Conservation (phyloP, 2,888 invertebrate species). For the Petrolisthes cinctipes region DNA sequence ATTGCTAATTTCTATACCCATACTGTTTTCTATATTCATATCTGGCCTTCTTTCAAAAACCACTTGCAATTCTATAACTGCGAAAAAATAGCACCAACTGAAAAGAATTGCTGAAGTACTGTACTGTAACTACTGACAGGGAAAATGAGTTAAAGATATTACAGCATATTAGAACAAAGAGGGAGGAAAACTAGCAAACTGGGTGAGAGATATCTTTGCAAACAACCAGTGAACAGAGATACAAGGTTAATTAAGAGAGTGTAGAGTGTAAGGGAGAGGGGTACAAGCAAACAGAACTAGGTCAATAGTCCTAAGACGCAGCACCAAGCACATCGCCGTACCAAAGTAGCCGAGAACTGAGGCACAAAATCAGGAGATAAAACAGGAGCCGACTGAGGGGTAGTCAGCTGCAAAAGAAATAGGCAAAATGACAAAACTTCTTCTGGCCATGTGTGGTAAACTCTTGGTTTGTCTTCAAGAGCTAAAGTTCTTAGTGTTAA, state of each 20-base stretch:
- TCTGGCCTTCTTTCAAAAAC: neutral
- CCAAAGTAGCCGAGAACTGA: constrained; percentile 69
- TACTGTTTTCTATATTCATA: too few species aligned
- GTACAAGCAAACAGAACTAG: constrained; percentile 45
- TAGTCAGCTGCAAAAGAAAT: constrained; percentile 70
- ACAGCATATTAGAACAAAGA: neutral
- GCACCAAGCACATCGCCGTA: constrained; percentile 62
- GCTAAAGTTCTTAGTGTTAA: neutral
- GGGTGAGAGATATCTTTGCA: constrained; percentile 6
- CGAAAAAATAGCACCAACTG: neutral
- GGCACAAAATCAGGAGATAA: constrained; percentile 72
- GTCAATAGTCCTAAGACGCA: constrained; percentile 28
- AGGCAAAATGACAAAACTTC: constrained; percentile 35
- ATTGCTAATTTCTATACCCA: too few species aligned
- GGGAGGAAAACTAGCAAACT: neutral
- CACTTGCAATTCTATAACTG: constrained; percentile 5
- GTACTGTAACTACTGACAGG: neutral
- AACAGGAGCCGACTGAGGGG: constrained; percentile 73
- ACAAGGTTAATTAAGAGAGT: constrained; percentile 5
- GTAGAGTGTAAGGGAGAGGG: constrained; percentile 9
- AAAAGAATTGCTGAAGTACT: neutral
- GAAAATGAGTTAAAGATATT: neutral
- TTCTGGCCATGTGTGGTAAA: neutral
- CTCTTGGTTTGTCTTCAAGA: neutral
- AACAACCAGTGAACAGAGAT: constrained; percentile 8